Evolutionary conservation across 2,113 vertebrate species (phyloP), one percentile per base, ranked within the genome.

Genomic region (Trachemys scripta): DNA sequence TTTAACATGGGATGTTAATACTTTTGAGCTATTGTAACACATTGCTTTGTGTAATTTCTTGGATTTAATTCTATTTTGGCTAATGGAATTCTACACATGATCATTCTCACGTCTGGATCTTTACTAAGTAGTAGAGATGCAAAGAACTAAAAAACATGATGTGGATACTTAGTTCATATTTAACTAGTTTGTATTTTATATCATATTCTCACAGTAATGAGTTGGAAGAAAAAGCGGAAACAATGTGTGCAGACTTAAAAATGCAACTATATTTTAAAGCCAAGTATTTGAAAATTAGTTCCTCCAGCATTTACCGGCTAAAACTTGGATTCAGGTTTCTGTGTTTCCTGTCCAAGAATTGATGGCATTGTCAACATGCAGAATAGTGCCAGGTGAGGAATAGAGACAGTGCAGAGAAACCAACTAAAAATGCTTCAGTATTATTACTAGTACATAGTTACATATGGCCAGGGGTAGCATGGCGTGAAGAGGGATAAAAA

Each of bases 181-280:
- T 78, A 78, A 25, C 42, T 29, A 16, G 42, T 29, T 78, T 47
- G 42, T 27, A 78, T 47, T 25, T 78, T 27, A 47, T 27, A 78
- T 78, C 25, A 47, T 81, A 78, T 86, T 92, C 45, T 38, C 16
- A 20, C 59, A 88, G 35, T 29, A 82, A 3, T 47, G 25, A 85
- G 76, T 47, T 12, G 75, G 90, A 95, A 90, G 42, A 45, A 53
- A 5, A 80, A 76, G 35, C 90, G 35, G 49, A 19, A 72, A 95
- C 4, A 84, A 75, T 8, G 1, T 42, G 24, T 85, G 87, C 81
- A 81, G 65, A 85, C 16, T 75, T 92, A 72, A 72, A 84, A 93
- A 62, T 78, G 57, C 3, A 86, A 93, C 94, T 96, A 78, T 88
- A 91, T 69, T 92, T 90, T 84, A 91, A 90, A 88, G 85, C 50